These are phyloP conservation scores for Ceratitis capitata DNA, from an alignment of 1,140 invertebrate species.

Conservation along the genomic window DNA sequence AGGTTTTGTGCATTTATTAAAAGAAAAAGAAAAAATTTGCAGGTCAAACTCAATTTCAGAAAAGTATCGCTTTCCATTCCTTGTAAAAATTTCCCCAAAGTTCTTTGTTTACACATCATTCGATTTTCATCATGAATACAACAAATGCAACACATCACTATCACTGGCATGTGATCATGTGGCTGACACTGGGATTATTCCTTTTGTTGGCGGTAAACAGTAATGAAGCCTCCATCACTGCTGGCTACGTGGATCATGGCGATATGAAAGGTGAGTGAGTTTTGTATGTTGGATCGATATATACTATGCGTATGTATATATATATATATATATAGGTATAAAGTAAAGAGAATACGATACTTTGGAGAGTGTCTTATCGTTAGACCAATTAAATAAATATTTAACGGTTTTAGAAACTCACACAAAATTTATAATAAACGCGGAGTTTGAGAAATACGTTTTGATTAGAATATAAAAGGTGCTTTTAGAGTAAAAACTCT, in stretches of 20 bases:
- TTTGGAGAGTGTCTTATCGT: neutral
- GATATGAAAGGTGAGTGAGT: constrained; percentile 59
- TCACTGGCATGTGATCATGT: neutral
- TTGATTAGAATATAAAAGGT: no score
- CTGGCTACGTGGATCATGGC: constrained; percentile 59
- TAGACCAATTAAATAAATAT: neutral
- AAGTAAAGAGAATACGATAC: neutral
- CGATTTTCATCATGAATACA: neutral
- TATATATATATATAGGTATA: neutral
- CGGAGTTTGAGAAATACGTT: no score
- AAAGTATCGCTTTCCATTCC: no score
- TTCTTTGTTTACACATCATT: neutral
- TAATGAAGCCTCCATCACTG: constrained; percentile 46
- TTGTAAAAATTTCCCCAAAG: no score
- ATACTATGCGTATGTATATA: neutral
- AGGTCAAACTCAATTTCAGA: no score
- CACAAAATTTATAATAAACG: no score
- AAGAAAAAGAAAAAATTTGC: neutral
- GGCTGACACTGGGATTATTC: constrained; percentile 20
- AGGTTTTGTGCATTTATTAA: neutral
- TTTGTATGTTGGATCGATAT: neutral
- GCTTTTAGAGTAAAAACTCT: no score
- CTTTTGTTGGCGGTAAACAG: neutral
- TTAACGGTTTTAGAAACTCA: no score
- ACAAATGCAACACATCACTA: neutral